Evolutionary conservation across 2,888 invertebrate species (phyloP), one percentile per base, ranked within the genome.

Genomic region (Drosophila gaucha): DNA sequence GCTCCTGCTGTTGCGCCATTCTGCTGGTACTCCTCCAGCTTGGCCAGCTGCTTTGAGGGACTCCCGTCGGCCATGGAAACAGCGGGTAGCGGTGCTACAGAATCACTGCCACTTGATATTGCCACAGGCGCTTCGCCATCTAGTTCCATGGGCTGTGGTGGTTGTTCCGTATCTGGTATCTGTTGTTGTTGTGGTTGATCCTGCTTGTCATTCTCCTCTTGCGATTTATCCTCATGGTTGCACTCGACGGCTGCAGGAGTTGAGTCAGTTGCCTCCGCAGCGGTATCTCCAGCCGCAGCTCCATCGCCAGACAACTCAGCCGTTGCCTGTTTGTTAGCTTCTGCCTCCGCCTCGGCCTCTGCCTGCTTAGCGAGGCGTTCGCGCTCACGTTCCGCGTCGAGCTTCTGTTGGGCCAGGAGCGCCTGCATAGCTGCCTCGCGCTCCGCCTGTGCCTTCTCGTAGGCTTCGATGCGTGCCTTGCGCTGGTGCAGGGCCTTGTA

Each of bases 391-490:
- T 91, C 74, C 89, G 92, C 92, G 92, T 94, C 93, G 79, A 90
- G 52, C 89, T 88, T 90, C 70, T 90, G 90, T 47, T 89, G 89
- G 0, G 86, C 90, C 24, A 90, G 82, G 28, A 90, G 71, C 6
- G 90, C 90, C 64, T 89, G 89, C 87, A 90, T 89, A 8, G 90
- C 90, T 9, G 90, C 89, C 68, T 91, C 91, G 6, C 90, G 76
- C 28, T 91, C 91, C n/a, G 90, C 88, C 65, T 92, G 91, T 2
- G 89, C 90, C 67, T 89, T 94, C 93, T 95, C 95, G 3, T 94
- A 94, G 6, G 95, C 95, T 86, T 96, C 96, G 57, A 95, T 93
- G 57, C 96, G 93, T 0, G 95, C 92, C 90, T 96, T 97, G 31
- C 96, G 93, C 85, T 95, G 95, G 76, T 96, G 96, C 46, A 96